A percentile compares a stretch with the other conserved stretches of the same genome.
These are phyloP conservation scores for Drosophila pandora DNA, from an alignment of 1,140 invertebrate species.

Conservation along the genomic window DNA sequence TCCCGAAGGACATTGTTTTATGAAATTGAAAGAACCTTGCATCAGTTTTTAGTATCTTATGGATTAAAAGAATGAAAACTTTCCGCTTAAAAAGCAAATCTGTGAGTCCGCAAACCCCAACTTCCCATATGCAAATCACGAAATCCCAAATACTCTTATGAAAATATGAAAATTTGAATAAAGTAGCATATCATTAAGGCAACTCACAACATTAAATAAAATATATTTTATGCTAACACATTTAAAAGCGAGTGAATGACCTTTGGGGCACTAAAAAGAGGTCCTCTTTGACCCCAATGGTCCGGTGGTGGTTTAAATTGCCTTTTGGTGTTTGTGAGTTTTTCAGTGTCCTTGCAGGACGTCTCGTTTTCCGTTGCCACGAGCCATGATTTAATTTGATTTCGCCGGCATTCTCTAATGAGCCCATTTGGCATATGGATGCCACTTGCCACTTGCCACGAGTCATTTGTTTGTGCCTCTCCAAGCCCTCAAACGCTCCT, in stretches of 20 bases:
- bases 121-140: not conserved
- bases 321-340: not conserved
- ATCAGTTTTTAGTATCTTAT: not conserved
- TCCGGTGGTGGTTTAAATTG: not conserved
- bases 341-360: not conserved
- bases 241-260: not conserved
- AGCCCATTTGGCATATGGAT: slow-evolving; percentile 71
- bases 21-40: not conserved
- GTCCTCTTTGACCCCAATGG: not conserved
- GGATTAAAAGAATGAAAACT: not conserved
- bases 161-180: not conserved
- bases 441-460: slow-evolving; percentile 27
- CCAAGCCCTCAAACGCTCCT: not conserved
- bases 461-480: slow-evolving; percentile 56
- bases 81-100: not conserved
- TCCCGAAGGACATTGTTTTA: not conserved
- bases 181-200: not conserved
- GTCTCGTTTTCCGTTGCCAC: slow-evolving; percentile 18
- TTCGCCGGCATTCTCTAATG: slow-evolving; percentile 49
- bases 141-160: not conserved
- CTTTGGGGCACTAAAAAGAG: not conserved
- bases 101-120: not conserved
- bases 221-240: not conserved
- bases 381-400: slow-evolving; percentile 61
- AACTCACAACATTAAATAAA: not conserved